A percentile compares a stretch with the other conserved stretches of the same genome.
These are phyloP conservation scores for Microplitis deprimator DNA, from an alignment of 2,888 invertebrate species.

Conservation along the genomic window DNA sequence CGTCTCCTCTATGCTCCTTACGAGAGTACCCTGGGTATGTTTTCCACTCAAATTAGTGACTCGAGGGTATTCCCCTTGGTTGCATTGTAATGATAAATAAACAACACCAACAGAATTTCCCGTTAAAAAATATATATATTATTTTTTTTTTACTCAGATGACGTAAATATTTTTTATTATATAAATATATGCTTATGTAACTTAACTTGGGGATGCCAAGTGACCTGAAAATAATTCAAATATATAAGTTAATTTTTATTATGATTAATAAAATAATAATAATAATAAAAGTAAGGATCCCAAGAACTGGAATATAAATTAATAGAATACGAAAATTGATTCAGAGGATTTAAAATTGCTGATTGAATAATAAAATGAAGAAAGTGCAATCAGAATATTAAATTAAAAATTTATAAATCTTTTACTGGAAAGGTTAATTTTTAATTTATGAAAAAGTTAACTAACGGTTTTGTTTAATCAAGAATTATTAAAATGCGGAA, in stretches of 20 bases:
- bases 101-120: conserved; percentile 45
- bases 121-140: conserved; percentile 4
- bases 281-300: no score
- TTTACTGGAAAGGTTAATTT: conserved; percentile 30
- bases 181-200: conserved; percentile 4
- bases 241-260: background rate
- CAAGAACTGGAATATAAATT: background rate
- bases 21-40: conserved; percentile 42
- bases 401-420: background rate
- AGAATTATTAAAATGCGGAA: background rate
- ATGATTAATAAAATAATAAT: background rate
- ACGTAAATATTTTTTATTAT: conserved; percentile 1
- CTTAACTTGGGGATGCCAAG: background rate
- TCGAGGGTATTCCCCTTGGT: conserved; percentile 51
- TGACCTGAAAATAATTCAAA: background rate
- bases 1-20: background rate
- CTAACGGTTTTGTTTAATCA: background rate
- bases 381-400: background rate
- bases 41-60: conserved; percentile 62
- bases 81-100: conserved; percentile 53
- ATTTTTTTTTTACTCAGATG: background rate
- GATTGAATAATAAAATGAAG: background rate
- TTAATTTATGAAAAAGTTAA: conserved; percentile 40
- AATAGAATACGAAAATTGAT: background rate
- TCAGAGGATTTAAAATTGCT: background rate